These are phyloP conservation scores for Cynoglossus semilaevis DNA, from an alignment of 2,113 vertebrate genomes.

Conservation along the genomic window DNA sequence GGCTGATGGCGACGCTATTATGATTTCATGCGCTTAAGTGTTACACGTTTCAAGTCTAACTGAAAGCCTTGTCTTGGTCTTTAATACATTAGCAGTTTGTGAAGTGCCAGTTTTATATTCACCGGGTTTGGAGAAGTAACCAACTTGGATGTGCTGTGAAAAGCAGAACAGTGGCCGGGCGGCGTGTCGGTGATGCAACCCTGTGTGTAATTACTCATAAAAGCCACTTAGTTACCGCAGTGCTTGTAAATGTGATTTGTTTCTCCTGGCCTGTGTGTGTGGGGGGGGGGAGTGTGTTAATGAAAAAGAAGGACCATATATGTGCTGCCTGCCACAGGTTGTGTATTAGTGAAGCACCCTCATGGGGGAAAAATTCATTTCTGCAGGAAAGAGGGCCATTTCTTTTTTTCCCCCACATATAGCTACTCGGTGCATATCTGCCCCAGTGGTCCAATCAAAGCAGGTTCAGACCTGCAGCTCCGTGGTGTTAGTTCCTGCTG, in stretches of 20 bases:
- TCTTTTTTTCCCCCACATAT: conserved; percentile 31
- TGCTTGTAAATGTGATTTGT: conserved; percentile 21
- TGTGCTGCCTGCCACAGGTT: conserved; percentile 40
- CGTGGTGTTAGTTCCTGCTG: conserved; percentile 16
- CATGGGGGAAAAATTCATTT: conserved; percentile 61
- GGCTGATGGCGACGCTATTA: conserved; percentile 28
- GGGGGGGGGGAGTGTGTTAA: conserved; percentile 4
- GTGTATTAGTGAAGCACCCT: conserved; percentile 47
- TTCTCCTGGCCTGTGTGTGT: conserved; percentile 4
- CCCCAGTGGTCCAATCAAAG: conserved; percentile 40
- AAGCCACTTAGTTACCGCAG: conserved; percentile 23
- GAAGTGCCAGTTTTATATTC: conserved; percentile 16
- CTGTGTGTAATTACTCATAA: conserved; percentile 34
- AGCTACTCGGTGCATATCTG: conserved; percentile 30
- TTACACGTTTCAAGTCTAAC: conserved; percentile 37
- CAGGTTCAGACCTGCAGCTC: conserved; percentile 26
- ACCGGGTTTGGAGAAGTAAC: conserved; percentile 6
- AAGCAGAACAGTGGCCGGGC: conserved; percentile 1
- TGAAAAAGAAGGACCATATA: conserved; percentile 2
- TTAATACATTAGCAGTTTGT: conserved; percentile 26
- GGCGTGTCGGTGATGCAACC: conserved; percentile 10
- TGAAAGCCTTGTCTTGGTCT: conserved; percentile 11
- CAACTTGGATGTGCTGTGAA: conserved; percentile 27
- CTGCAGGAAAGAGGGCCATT: conserved; percentile 44
- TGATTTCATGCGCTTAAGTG: conserved; percentile 26